Base-by-base conservation (phyloP, 2,797 vertebrate genomes). In the Rhabdomys pumilio region DNA sequence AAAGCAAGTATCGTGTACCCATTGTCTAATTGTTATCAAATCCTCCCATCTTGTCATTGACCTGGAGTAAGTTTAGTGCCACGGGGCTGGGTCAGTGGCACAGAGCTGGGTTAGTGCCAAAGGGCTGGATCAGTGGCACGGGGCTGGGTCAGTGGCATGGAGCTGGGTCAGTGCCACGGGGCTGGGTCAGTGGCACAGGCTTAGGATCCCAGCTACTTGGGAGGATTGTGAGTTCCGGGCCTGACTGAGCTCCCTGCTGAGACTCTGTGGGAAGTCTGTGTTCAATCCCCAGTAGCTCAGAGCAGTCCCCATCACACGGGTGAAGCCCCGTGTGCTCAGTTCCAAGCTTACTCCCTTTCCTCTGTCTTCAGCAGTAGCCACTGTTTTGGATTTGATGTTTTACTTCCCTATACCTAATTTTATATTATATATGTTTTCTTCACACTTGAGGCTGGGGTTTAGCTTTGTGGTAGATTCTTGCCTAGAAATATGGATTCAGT, bases 381-480 rank as follows among this genome's bases (percentile, higher is more conserved):
- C 55, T 83, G 8, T 47, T 8, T 38, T 94, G 85, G 92, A 94
- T 94, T 95, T 84, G n/a, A 9, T 65, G 24, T 69, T 84, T 97
- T 38, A 77, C n/a, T 75, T 94, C 77, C 38, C 73, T 82, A 12
- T 65, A 26, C 55, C 22, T 79, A 57, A 86, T 81, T 93, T 96
- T 91, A 38, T 96, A 50, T 94, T 69, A 34, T 22, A 24, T 89
- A 47, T 73, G 2, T 85, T 13, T 91, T 75, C 72, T 85, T 93
- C 57, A 91, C 15, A 89, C 19, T 88, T 80, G 8, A 90, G 7
- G 19, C 55, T 76, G 55, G 53, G 15, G 72, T 44, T 31, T 89
- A 89, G 72, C 55, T 61, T 38, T 55, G 50, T 73, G 85, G n/a
- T 26, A 44, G 63, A 88, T 72, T 57, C 50, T 73, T 76, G 55